phyloP scores from a whole-genome alignment of 2,113 vertebrate species.

The Pseudonaja textilis region DNA sequence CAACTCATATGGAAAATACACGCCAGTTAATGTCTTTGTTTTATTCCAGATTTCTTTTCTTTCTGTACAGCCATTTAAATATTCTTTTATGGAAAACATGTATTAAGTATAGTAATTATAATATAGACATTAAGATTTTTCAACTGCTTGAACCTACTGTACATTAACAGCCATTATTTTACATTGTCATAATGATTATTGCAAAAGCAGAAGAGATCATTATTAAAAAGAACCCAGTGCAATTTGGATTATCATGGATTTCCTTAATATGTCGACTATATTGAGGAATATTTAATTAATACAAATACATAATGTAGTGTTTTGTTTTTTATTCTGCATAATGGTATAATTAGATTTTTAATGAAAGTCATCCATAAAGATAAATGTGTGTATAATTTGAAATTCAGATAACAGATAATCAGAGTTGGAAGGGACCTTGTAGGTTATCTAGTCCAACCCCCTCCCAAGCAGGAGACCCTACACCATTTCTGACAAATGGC shows the following conservation, averaged over 20 bases:
- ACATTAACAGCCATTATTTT: background rate
- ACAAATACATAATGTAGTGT: constrained; percentile 39
- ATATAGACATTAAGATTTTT: background rate
- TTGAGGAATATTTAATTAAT: background rate
- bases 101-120: background rate
- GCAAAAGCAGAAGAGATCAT: background rate
- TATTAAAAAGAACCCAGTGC: background rate
- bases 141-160: background rate
- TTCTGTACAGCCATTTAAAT: background rate
- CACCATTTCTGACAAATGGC: too few species aligned
- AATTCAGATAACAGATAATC: background rate
- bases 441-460: too few species aligned
- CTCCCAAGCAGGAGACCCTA: too few species aligned
- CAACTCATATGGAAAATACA: background rate
- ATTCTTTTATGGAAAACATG: background rate
- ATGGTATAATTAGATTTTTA: constrained; percentile 30
- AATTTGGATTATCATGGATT: background rate
- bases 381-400: background rate
- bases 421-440: too few species aligned
- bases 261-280: background rate
- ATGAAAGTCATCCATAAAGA: constrained; percentile 21
- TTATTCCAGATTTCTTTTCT: background rate
- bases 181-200: background rate
- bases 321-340: constrained; percentile 30
- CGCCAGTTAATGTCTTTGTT: background rate